Conservation (phyloP, 2,113 vertebrate genomes). For the Carassius auratus region DNA sequence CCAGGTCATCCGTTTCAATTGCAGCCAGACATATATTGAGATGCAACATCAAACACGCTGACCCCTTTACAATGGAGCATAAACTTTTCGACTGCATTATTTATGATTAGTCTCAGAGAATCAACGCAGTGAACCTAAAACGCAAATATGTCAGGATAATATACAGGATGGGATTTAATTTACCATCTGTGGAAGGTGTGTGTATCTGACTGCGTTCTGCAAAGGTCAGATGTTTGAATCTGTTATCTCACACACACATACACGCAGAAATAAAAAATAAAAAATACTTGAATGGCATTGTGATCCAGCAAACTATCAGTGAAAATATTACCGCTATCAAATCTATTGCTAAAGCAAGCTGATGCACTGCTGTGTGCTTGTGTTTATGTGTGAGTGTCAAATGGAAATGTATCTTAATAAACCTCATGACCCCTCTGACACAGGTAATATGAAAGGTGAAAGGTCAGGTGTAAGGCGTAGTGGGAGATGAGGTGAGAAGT, state of each 20-base stretch:
- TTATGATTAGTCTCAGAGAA: conserved; percentile 32
- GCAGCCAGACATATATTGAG: conserved; percentile 6
- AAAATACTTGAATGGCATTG: not conserved
- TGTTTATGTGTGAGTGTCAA: not conserved
- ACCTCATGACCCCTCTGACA: not conserved
- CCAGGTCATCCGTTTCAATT: conserved; percentile 24
- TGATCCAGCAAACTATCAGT: not conserved
- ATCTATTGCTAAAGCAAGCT: not conserved
- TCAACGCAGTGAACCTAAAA: not conserved
- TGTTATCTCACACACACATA: not conserved
- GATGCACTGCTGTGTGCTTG: not conserved
- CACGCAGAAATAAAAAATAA: not conserved
- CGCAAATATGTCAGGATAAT: conserved; percentile 6
- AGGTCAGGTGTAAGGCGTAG: conserved; percentile 13
- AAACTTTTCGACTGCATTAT: conserved; percentile 23
- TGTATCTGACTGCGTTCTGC: conserved; percentile 16
- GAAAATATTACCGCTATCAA: not conserved
- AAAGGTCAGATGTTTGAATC: conserved; percentile 4
- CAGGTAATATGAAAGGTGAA: not conserved
- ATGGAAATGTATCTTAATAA: not conserved
- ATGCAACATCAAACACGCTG: conserved; percentile 33
- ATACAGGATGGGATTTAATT: conserved; percentile 21
- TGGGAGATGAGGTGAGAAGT: conserved; percentile 15
- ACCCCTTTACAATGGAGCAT: not conserved
- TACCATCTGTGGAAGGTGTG: conserved; percentile 7